Evolutionary conservation across 2,888 invertebrate genomes (phyloP), one percentile per base, ranked within the genome.

Genomic region (Heliconius sara): DNA sequence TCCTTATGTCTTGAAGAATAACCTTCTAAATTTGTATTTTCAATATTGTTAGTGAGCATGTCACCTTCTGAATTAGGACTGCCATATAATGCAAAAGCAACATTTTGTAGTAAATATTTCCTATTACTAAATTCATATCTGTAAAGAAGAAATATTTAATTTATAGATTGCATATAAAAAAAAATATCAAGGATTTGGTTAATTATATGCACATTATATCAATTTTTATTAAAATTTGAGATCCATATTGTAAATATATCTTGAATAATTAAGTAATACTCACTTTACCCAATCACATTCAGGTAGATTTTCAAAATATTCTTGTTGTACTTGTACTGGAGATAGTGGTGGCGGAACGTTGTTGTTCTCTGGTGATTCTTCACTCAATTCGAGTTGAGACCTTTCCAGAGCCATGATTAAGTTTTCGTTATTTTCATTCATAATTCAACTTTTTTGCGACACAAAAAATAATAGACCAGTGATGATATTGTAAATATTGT

Each of bases 1-100:
- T 93, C 92, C 72, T 86, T 89, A 83, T 95, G 94, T 75, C 93
- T 88, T 0, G 91, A 89, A 5, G 89, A 91, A 82, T 95, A 95
- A 0, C 95, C 95, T 85, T 93, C 92, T 5, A 95, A 87, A 57
- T 90, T 90, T 63, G 86, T 88, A 80, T 85, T 86, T 27, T 84
- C 81, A 7, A 84, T 85, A 57, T 83, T 80, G 39, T 86, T 85
- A 12, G 91, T 85, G 16, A 91, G 84, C 75, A 85, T 75, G 80
- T 95, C 95, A 7, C 91, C 91, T 87, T 94, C 95, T 68, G 82
- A 82, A 77, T 88, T 90, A 3, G 96, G 96, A 73, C 94, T 91
- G 4, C 96, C 96, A 88, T 91, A 96, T 75, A 96, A 87, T 19
- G 96, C 96, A 90, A 94, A 96, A 43, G 95, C 96, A 80, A 96